These are phyloP conservation scores for Urocolius indicus DNA, from an alignment of 2,113 vertebrate genomes.

Conservation along the genomic window DNA sequence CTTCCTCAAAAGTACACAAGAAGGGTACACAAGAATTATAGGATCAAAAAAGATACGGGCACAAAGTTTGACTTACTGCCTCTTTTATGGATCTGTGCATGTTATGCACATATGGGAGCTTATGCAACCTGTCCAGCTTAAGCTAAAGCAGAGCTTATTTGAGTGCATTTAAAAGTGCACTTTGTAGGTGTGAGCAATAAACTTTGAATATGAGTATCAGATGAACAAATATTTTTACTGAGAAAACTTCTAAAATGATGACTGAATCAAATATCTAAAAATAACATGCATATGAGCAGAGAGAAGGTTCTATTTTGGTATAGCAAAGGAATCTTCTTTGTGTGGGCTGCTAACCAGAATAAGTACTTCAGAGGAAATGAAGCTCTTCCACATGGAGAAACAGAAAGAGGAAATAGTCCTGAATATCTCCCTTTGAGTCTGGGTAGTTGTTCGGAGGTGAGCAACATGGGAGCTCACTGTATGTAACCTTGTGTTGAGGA, in stretches of 20 bases:
- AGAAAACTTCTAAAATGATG: neutral
- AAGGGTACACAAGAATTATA: neutral
- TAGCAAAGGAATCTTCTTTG: neutral
- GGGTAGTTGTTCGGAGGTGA: neutral
- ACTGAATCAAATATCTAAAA: neutral
- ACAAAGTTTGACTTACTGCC: neutral
- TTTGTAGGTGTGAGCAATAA: neutral
- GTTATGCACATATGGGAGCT: fast-evolving
- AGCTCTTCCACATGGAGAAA: neutral
- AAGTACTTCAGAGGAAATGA: neutral
- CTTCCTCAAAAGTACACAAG: neutral
- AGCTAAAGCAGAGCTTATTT: neutral
- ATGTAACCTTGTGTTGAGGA: neutral
- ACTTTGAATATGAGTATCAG: neutral
- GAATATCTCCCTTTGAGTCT: neutral
- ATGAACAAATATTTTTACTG: neutral
- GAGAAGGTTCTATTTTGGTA: neutral
- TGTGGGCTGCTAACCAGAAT: neutral
- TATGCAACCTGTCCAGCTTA: neutral
- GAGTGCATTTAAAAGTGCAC: neutral
- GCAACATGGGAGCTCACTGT: neutral
- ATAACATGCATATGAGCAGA: neutral
- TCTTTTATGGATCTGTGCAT: neutral
- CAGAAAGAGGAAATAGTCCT: neutral
- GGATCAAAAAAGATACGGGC: fast-evolving